A percentile compares a stretch with the other conserved stretches of the same genome.
Conservation (phyloP, 2,113 vertebrate species). For the Nesoenas mayeri region DNA sequence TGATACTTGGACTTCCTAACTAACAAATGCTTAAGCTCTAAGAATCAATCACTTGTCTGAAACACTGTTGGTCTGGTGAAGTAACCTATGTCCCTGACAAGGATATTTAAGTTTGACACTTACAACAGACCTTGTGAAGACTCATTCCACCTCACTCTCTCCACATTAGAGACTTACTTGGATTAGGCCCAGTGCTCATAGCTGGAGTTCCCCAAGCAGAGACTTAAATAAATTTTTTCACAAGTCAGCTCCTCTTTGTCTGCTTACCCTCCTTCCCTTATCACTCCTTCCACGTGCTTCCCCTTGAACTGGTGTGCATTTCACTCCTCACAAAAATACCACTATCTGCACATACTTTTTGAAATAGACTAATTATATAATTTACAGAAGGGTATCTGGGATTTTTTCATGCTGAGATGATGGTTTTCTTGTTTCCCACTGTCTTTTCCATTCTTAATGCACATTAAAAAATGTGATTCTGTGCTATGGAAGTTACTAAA, state of each 20-base stretch:
- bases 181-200: neutral
- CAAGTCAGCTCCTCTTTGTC: neutral
- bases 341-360: neutral
- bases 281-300: neutral
- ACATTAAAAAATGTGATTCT: fast-evolving
- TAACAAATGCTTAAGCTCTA: neutral
- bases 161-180: neutral
- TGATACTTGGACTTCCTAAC: neutral
- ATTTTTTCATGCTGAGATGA: neutral
- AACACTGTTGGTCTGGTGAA: neutral
- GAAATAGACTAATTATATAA: neutral
- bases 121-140: neutral
- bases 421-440: neutral
- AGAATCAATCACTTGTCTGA: neutral
- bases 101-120: neutral
- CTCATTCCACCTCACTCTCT: neutral
- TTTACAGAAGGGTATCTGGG: neutral
- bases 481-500: neutral
- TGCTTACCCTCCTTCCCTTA: neutral
- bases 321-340: neutral
- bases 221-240: neutral
- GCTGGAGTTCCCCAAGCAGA: neutral
- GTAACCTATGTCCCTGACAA: neutral
- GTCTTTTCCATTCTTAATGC: neutral
- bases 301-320: neutral